Evolutionary conservation across 2,113 vertebrate genomes (phyloP), one percentile per base, ranked within the genome.

Genomic region (Ardeotis arabs): DNA sequence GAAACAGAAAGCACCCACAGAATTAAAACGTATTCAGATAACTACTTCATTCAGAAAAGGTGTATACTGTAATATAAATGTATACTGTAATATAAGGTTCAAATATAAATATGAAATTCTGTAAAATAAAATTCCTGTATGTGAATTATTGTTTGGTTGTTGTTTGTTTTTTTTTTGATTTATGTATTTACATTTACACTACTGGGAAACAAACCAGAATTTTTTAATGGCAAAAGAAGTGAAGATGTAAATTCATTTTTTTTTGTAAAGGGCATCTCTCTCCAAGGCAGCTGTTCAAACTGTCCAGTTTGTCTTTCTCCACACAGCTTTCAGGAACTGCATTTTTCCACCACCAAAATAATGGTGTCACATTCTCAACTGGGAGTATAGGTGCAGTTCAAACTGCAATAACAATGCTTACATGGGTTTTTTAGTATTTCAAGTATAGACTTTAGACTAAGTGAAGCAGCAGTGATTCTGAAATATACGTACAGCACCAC

Each of bases 1-100:
- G 98, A 44, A 96, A 84, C 80, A 94, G 70, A 70, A 96, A 92
- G n/a, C 12, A 87, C 6, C 2, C 68, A 83, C 2, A 90, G 18
- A 67, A 89, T 68, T 49, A 76, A 50, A 44, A 53, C 69, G 55
- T 56, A 25, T 64, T 87, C n/a, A 80, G 15, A 19, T 14, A 75
- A 63, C 50, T 52, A 58, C 33, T 95, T 55, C 2, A 12, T 39
- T 90, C 21, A 73, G 70, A 90, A 73, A 68, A 44, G 41, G 41
- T 5, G 14, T 15, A 44, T 44, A 44, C 41, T 44, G 15, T 44
- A 44, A 44, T 44, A 44, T 44, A 44, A 44, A 44, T 16, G 41
- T 44, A 44, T 44, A 44, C 41, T 44, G 41, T 44, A 44, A 44
- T 44, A 44, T 16, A 44, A 44, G 15, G 41, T 44, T 44, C 41